Conservation (phyloP, 2,888 invertebrate genomes). For the Leptinotarsa rubiginosa region DNA sequence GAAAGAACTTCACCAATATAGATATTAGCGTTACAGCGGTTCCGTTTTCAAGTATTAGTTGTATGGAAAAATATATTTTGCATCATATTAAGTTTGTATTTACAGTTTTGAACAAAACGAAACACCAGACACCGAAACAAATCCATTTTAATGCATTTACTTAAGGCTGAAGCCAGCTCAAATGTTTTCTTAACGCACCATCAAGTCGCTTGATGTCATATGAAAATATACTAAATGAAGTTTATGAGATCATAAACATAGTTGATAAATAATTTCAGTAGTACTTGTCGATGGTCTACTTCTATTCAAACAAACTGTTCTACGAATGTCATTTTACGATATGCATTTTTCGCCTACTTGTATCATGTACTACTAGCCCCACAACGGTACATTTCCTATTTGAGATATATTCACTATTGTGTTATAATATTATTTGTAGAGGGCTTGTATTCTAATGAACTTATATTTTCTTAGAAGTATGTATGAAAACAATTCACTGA, state of each 20-base stretch:
- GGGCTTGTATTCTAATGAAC: conserved; percentile 7
- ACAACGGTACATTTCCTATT: conserved; percentile 32
- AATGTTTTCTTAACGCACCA: too few relatives aligned
- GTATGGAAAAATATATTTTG: too few relatives aligned
- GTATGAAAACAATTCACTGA: not conserved
- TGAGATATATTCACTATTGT: conserved; percentile 40
- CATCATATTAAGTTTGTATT: too few relatives aligned
- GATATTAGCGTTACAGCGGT: too few relatives aligned
- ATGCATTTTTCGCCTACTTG: conserved; percentile 42
- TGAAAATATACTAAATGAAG: not conserved
- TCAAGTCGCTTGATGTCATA: too few relatives aligned
- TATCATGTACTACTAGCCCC: conserved; percentile 30
- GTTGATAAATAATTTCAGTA: not conserved
- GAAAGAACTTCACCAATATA: too few relatives aligned
- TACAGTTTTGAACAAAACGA: too few relatives aligned
- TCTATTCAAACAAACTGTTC: conserved; percentile 31
- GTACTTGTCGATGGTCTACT: conserved; percentile 26
- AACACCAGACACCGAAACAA: too few relatives aligned
- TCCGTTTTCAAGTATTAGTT: too few relatives aligned
- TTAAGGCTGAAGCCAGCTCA: too few relatives aligned
- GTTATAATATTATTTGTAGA: conserved; percentile 17
- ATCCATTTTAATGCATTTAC: too few relatives aligned
- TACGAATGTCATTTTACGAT: conserved; percentile 29
- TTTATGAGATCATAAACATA: not conserved
- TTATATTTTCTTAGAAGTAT: not conserved